phyloP scores from a whole-genome alignment of 2,888 invertebrate genomes.

The Rhagonycha lutea region DNA sequence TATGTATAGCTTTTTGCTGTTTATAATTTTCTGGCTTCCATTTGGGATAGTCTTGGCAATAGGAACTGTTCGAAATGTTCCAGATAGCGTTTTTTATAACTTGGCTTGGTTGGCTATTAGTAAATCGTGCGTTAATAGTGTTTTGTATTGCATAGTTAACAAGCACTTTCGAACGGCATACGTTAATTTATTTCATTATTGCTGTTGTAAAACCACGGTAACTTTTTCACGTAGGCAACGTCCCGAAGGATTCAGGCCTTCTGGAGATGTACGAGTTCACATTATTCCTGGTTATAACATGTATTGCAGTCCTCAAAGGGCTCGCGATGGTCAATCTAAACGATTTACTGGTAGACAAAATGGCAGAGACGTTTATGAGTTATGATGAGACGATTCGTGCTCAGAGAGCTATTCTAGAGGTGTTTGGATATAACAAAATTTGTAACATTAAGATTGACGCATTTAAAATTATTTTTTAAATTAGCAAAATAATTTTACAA shows the following conservation, averaged over 20 bases:
- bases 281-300: conserved; percentile 73
- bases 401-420: conserved; percentile 39
- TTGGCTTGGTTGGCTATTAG: conserved; percentile 71
- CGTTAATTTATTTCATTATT: conserved; percentile 75
- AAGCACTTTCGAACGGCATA: conserved; percentile 72
- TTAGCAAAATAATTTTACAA: not conserved
- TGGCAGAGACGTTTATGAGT: conserved; percentile 62
- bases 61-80: conserved; percentile 57
- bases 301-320: conserved; percentile 66
- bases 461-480: not conserved
- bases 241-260: conserved; percentile 54
- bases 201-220: conserved; percentile 77
- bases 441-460: not conserved
- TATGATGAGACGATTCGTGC: conserved; percentile 56
- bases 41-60: conserved; percentile 65
- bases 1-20: conserved; percentile 66
- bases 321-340: conserved; percentile 51
- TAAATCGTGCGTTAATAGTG: conserved; percentile 70
- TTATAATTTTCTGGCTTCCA: conserved; percentile 70
- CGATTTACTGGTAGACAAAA: conserved; percentile 54
- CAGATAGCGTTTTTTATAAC: conserved; percentile 65
- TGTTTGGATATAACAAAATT: conserved; percentile 47
- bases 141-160: conserved; percentile 69
- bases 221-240: conserved; percentile 67
- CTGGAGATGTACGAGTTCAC: conserved; percentile 72